Conservation (phyloP, 2,888 invertebrate genomes). For the Lathronympha strigana region DNA sequence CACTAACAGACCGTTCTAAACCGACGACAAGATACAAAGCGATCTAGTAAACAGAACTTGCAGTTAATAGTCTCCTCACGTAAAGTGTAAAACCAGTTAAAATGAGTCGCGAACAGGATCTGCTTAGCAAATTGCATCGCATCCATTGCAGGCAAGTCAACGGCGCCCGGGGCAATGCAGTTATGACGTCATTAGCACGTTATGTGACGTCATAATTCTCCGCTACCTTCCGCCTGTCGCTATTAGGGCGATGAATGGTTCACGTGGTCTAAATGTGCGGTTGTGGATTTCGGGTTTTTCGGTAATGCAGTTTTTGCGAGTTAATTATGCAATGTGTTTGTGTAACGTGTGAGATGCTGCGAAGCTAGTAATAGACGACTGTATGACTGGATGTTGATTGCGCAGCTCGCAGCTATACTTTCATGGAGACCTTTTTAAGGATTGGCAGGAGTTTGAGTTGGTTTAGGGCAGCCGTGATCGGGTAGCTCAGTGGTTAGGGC, state of each 20-base stretch:
- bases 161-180: conserved; percentile 73
- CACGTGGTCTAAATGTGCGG: conserved; percentile 69
- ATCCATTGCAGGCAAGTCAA: conserved; percentile 66
- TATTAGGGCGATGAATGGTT: conserved; percentile 75
- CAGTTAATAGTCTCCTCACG: conserved; percentile 43
- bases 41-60: conserved; percentile 29
- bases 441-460: too few relatives aligned
- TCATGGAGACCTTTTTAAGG: too few relatives aligned
- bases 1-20: conserved; percentile 1
- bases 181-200: conserved; percentile 81
- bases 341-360: not conserved
- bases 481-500: too few relatives aligned
- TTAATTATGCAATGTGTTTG: not conserved
- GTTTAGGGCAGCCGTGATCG: too few relatives aligned
- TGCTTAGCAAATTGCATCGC: conserved; percentile 66
- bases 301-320: conserved; percentile 13
- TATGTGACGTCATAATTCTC: conserved; percentile 79
- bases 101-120: conserved; percentile 50
- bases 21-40: conserved; percentile 27
- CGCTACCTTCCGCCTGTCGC: conserved; percentile 79
- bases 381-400: too few relatives aligned
- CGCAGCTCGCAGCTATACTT: too few relatives aligned
- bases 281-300: conserved; percentile 52
- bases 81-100: conserved; percentile 57
- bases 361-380: not conserved